These are phyloP conservation scores for Elysia chlorotica DNA, from an alignment of 1,140 invertebrate species.

Conservation along the genomic window DNA sequence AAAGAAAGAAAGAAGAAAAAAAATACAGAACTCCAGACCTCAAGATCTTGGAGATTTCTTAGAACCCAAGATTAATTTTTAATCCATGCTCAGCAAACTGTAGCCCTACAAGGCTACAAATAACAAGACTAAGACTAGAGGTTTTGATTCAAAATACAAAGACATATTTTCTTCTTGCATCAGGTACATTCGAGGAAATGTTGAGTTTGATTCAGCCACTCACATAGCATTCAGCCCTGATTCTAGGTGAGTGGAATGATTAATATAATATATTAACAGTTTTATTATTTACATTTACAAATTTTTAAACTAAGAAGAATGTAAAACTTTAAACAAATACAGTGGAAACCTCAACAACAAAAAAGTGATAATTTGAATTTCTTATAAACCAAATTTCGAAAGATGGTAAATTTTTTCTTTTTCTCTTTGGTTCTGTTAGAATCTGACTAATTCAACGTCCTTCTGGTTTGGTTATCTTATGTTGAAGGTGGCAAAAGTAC, in stretches of 20 bases:
- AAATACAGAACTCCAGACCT: not conserved
- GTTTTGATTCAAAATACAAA: not conserved
- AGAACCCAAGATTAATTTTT: no score
- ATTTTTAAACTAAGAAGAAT: no score
- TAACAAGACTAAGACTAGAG: not conserved
- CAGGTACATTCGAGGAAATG: slow-evolving; percentile 74
- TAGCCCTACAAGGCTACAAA: no score
- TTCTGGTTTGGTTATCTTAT: no score
- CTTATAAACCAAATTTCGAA: not conserved
- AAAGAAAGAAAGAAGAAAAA: not conserved
- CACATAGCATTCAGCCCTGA: slow-evolving; percentile 85
- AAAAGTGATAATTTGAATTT: no score
- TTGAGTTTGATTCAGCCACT: slow-evolving; percentile 82
- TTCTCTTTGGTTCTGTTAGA: not conserved
- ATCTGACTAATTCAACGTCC: no score
- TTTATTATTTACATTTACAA: no score
- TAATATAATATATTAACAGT: no score
- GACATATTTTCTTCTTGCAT: slow-evolving; percentile 18
- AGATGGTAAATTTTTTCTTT: not conserved
- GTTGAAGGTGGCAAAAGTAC: no score
- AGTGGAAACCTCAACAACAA: no score
- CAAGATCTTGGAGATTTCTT: not conserved
- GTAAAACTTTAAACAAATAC: no score
- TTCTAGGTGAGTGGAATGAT: slow-evolving; percentile 73
- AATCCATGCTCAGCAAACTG: no score